Evolutionary conservation across 2,888 invertebrate genomes (phyloP).

Genomic region (Pseudolycoriella hygida): DNA sequence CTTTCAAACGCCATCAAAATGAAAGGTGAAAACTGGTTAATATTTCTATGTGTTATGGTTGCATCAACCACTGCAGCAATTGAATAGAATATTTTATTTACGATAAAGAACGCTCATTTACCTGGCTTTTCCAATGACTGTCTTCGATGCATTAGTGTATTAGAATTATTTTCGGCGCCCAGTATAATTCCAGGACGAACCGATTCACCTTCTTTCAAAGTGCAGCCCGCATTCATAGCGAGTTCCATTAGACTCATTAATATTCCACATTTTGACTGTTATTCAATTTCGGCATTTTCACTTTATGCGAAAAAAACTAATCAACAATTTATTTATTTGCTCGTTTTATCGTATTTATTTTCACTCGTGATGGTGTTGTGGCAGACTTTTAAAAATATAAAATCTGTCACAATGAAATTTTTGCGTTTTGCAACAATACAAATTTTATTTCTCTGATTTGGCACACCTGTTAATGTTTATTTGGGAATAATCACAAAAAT

Average conservation of each 20-base stretch:
- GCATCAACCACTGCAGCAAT: too few relatives aligned
- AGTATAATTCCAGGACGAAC: conserved; percentile 9
- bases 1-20: too few relatives aligned
- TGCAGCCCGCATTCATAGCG: conserved; percentile 4
- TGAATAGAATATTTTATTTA: too few relatives aligned
- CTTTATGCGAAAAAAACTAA: conserved; percentile 11
- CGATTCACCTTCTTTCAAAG: conserved; percentile 9
- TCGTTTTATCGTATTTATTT: conserved; percentile 7
- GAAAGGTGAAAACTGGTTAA: too few relatives aligned
- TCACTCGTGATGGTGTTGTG: conserved; percentile 17
- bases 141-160: conserved; percentile 23
- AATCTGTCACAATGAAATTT: conserved; percentile 10
- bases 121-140: conserved; percentile 24
- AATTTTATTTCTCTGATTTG: conserved; percentile 8
- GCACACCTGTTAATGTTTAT: conserved; percentile 6
- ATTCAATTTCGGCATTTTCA: conserved; percentile 7
- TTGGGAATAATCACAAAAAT: not conserved
- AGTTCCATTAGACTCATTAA: conserved; percentile 1
- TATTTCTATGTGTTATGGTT: too few relatives aligned
- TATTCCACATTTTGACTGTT: conserved; percentile 9
- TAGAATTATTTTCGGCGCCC: conserved; percentile 10
- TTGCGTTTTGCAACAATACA: conserved; percentile 7
- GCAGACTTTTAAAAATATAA: conserved; percentile 14
- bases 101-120: conserved; percentile 10
- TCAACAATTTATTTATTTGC: too few relatives aligned